Evolutionary conservation across 23 tunicate genomes (phyloP).

Genomic region (Styela plicata): DNA sequence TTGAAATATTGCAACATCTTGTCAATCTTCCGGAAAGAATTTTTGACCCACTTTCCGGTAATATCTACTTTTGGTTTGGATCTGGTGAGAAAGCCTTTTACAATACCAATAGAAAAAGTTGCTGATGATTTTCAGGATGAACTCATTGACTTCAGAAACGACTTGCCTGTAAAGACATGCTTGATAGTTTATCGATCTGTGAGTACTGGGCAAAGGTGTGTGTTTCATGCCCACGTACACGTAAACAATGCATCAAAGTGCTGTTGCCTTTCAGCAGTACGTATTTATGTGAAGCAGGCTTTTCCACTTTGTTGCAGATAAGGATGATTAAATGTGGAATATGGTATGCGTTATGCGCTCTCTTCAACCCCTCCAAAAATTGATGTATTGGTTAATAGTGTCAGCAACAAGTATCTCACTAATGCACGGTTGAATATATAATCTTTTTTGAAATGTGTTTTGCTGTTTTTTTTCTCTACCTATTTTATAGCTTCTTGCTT

Average conservation of each 20-base stretch:
- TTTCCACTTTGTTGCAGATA: slow-evolving; percentile 52
- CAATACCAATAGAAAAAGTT: slow-evolving; percentile 30
- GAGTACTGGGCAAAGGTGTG: slow-evolving; percentile 59
- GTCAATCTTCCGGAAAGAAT: slow-evolving; percentile 26
- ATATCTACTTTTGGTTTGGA: slow-evolving; percentile 27
- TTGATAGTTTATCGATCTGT: slow-evolving; percentile 36
- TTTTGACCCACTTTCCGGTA: slow-evolving; percentile 33
- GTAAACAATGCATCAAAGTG: slow-evolving; percentile 54
- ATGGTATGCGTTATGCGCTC: slow-evolving; percentile 23
- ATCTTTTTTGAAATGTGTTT: slow-evolving; percentile 32
- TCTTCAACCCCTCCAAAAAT: slow-evolving; percentile 10
- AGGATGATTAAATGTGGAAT: slow-evolving; percentile 17
- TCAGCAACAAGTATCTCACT: slow-evolving; percentile 56
- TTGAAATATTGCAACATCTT: slow-evolving; percentile 38
- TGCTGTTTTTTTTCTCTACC: slow-evolving; percentile 24
- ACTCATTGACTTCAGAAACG: slow-evolving; percentile 42
- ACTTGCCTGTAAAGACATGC: slow-evolving; percentile 33
- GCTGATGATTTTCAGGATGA: slow-evolving; percentile 36
- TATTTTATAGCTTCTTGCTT: not conserved
- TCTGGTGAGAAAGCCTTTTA: slow-evolving; percentile 52
- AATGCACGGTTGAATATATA: slow-evolving; percentile 45
- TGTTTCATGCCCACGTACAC: slow-evolving; percentile 51
- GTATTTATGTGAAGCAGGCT: slow-evolving; percentile 51
- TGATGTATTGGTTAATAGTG: slow-evolving; percentile 11
- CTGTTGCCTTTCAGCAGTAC: slow-evolving; percentile 61